phyloP scores from a whole-genome alignment of 2,113 vertebrate species.

The Xiphophorus couchianus region DNA sequence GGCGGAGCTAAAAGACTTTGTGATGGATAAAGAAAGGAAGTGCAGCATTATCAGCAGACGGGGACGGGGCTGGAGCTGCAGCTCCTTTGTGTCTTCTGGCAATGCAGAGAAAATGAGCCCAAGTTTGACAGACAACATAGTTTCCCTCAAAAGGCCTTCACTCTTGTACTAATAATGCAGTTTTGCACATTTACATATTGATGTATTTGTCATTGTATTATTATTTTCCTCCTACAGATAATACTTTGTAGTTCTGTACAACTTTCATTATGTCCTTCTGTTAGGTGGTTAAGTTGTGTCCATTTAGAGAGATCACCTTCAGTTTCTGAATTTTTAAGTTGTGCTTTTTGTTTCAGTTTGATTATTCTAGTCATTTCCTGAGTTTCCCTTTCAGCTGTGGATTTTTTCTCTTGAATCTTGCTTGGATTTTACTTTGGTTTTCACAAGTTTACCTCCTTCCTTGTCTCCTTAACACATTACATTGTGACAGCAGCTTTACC shows the following conservation, averaged over 20 bases:
- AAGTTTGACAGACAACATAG: constrained; percentile 48
- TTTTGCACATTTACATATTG: constrained; percentile 14
- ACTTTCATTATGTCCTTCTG: not conserved
- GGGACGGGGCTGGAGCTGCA: constrained; percentile 16
- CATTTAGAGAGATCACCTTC: not conserved
- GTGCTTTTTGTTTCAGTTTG: not conserved
- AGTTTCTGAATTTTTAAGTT: not conserved
- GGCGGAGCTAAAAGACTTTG: constrained; percentile 21
- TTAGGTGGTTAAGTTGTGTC: not conserved
- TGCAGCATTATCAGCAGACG: constrained; percentile 1
- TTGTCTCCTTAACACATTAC: too few species aligned
- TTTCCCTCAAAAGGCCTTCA: constrained; percentile 33
- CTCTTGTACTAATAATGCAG: constrained; percentile 43
- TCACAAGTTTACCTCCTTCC: too few species aligned
- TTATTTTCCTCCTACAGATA: constrained; percentile 27
- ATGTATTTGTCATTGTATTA: constrained; percentile 32
- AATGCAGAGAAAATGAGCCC: constrained; percentile 54
- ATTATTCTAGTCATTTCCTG: not conserved
- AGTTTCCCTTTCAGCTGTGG: not conserved
- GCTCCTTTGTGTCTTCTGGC: constrained; percentile 55
- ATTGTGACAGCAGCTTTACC: too few species aligned
- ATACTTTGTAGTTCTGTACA: constrained; percentile 4
- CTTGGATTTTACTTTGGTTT: too few species aligned
- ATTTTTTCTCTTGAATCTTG: too few species aligned
- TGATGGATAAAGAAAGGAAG: constrained; percentile 44